Conservation (phyloP, 2,888 invertebrate species). For the Ceramica pisi region DNA sequence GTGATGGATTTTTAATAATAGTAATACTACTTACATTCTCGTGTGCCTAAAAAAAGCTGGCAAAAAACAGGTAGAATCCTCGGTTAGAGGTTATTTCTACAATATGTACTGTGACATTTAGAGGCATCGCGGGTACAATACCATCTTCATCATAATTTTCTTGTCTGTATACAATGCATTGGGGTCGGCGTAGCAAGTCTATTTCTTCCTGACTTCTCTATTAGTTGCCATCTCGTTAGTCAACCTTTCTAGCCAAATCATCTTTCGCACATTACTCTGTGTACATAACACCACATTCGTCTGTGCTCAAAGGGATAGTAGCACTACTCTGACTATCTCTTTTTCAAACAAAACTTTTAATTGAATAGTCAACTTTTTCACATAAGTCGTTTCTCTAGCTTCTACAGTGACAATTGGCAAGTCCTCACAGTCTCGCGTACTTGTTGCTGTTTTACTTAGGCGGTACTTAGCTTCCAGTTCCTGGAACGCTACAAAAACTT, state of each 20-base stretch:
- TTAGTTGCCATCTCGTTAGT: too few relatives aligned
- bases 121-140: background rate
- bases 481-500: slow-evolving; percentile 34
- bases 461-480: slow-evolving; percentile 30
- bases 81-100: background rate
- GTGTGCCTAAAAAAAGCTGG: too few relatives aligned
- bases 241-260: too few relatives aligned
- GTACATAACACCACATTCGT: too few relatives aligned
- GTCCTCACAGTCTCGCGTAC: slow-evolving; percentile 17
- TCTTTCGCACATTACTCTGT: too few relatives aligned
- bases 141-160: too few relatives aligned
- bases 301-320: background rate
- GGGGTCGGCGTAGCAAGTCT: too few relatives aligned
- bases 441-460: slow-evolving; percentile 48
- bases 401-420: slow-evolving; percentile 30
- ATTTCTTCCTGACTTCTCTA: too few relatives aligned
- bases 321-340: background rate
- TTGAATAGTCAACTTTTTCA: slow-evolving; percentile 16
- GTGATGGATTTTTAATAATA: background rate
- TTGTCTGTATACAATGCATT: too few relatives aligned
- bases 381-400: background rate
- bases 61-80: too few relatives aligned
- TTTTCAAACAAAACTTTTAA: slow-evolving; percentile 5
- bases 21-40: background rate
- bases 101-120: too few relatives aligned